A percentile compares a stretch with the other conserved stretches of the same genome.
Evolutionary conservation across 2,113 vertebrate genomes (phyloP).

Genomic region (Scytalopus superciliaris): DNA sequence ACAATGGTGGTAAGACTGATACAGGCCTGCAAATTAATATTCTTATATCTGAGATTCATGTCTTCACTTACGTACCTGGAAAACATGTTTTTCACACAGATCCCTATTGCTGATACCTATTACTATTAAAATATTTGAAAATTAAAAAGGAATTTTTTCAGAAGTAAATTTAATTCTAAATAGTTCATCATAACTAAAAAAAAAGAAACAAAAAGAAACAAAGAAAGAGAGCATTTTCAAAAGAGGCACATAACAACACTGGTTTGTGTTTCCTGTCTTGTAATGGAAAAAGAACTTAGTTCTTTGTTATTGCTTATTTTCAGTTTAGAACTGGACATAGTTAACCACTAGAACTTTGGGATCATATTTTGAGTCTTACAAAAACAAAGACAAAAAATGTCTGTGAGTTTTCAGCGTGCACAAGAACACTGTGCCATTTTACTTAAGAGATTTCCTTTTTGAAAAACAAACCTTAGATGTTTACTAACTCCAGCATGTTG

Average conservation of each 20-base stretch:
- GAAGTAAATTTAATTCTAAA: neutral
- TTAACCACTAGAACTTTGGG: neutral
- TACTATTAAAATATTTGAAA: neutral
- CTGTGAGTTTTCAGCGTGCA: neutral
- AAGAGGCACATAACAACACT: neutral
- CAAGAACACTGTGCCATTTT: neutral
- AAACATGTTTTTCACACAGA: neutral
- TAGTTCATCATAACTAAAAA: neutral
- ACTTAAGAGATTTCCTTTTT: neutral
- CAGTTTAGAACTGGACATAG: neutral
- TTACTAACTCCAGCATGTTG: neutral
- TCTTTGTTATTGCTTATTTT: neutral
- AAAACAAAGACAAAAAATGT: neutral
- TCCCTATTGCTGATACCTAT: neutral
- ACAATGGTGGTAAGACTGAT: neutral
- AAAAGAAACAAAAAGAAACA: neutral
- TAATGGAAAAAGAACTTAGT: neutral
- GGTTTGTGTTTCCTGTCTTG: neutral
- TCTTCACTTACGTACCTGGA: neutral
- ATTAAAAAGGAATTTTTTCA: neutral
- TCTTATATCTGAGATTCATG: neutral
- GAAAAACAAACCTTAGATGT: neutral
- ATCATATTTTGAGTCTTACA: neutral
- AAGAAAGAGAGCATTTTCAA: neutral
- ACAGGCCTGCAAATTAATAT: neutral